These are phyloP conservation scores for Ahaetulla prasina DNA, from an alignment of 2,113 vertebrate genomes.

Conservation along the genomic window DNA sequence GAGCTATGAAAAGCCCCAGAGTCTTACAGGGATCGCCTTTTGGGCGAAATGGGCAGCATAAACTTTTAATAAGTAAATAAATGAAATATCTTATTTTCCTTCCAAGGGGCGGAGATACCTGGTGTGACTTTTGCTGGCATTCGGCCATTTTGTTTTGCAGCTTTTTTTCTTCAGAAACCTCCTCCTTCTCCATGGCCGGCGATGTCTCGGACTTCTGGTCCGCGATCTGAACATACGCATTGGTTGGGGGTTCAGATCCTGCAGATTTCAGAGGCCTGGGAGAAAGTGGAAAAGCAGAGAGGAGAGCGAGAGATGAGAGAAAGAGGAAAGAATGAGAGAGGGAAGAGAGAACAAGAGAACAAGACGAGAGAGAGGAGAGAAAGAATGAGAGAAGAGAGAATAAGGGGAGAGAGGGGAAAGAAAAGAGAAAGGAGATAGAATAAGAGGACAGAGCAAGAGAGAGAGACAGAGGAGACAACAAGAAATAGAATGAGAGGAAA, in stretches of 20 bases:
- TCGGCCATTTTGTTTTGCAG: background rate
- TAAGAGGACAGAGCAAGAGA: no score
- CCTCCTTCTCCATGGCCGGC: accelerated
- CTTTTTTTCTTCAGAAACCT: background rate
- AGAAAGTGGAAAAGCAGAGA: background rate
- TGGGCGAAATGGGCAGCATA: background rate
- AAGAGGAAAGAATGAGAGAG: background rate
- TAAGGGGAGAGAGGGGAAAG: no score
- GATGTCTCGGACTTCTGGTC: background rate
- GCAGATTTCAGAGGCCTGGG: background rate
- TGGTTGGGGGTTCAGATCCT: background rate
- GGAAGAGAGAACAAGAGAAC: no score
- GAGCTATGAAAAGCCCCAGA: background rate
- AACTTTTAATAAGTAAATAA: no score
- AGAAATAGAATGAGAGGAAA: no score
- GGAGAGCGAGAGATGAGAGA: background rate
- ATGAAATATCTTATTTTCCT: background rate
- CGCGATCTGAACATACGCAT: background rate
- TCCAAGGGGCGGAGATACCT: background rate
- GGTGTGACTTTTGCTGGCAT: background rate
- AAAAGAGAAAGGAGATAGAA: no score
- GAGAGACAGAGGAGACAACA: no score
- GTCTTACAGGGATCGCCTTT: no score
- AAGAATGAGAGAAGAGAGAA: no score
- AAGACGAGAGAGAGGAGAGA: no score